Evolutionary conservation across 35 echinoderm and acorn worm species (phyloP), one percentile per base, ranked within the genome.

Genomic region (Eucidaris tribuloides): DNA sequence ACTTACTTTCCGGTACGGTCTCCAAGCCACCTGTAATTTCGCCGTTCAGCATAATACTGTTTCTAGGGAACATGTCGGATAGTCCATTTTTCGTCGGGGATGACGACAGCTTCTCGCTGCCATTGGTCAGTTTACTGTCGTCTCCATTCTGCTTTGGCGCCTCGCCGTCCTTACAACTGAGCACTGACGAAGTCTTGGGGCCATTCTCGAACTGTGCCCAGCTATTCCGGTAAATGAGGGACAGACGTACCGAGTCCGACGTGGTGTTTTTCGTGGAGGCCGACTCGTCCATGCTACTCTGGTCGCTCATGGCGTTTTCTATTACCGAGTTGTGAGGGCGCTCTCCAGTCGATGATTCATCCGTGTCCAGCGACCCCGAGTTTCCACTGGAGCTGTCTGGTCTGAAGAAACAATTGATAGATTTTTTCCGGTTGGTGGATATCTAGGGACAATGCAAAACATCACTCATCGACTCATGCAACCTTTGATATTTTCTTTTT

Each of bases 231-330:
- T 88, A 45, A 37, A 79, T 19, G 76, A 88, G 28, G 45, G 85
- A 63, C 38, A 43, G 39, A 41, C 70, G 29, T 41, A 74, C 68
- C 9, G 68, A 74, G 68, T 74, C 68, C n/a, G 68, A 35, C 28
- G 68, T 84, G 42, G 65, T 84, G 62, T 84, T 68, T 34, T 65
- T 42, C 37, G 61, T 45, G 41, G 82, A 49, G 42, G 72, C 34
- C 23, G 55, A 79, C 23, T 88, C 85, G 32, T 88, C 85, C 36
- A 66, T 80, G 46, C 62, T 83, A 22, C 83, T 82, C 44, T 92
- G 90, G 62, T 92, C 90, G 50, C 90, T 81, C 48, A 72, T 54
- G n/a, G 64, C 77, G 27, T 82, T 92, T 52, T 64, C 85, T 13
- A 74, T 74, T 22, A 74, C 24, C 28, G 59, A 65, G 37, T 88